A percentile compares a stretch with the other conserved stretches of the same genome.
Evolutionary conservation across 2,888 invertebrate species (phyloP).

Genomic region (Pterobdella sp.): DNA sequence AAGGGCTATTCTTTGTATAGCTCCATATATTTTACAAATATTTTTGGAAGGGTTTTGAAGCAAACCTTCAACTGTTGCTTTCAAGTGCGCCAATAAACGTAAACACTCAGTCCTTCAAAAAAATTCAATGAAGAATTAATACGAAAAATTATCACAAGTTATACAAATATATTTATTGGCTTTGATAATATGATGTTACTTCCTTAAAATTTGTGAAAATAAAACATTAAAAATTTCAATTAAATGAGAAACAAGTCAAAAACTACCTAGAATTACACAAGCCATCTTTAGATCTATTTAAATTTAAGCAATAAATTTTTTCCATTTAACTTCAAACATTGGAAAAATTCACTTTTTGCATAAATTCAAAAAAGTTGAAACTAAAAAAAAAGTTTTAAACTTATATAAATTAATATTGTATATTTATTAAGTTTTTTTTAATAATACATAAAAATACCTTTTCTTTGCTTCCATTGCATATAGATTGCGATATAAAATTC

Average conservation of each 20-base stretch:
- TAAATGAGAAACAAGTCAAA: background rate
- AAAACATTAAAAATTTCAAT: background rate
- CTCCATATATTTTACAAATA: background rate
- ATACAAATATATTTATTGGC: too few relatives aligned
- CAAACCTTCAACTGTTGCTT: slow-evolving; percentile 11
- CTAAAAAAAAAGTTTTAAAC: background rate
- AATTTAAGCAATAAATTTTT: background rate
- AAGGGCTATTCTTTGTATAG: background rate
- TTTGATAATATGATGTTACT: too few relatives aligned
- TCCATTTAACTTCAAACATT: background rate
- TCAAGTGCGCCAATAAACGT: background rate
- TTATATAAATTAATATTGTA: background rate
- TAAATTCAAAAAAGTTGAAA: background rate
- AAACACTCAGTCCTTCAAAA: background rate
- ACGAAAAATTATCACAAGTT: too few relatives aligned
- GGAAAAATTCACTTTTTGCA: background rate
- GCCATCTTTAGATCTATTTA: background rate
- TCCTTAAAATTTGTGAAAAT: background rate
- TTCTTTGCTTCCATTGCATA: background rate
- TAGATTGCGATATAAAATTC: background rate
- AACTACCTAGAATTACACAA: background rate
- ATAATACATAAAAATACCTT: background rate
- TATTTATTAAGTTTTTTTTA: background rate
- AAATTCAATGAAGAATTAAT: too few relatives aligned
- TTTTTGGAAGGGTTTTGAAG: background rate